Conservation (phyloP, 2,888 invertebrate species). For the Volucella inflata region DNA sequence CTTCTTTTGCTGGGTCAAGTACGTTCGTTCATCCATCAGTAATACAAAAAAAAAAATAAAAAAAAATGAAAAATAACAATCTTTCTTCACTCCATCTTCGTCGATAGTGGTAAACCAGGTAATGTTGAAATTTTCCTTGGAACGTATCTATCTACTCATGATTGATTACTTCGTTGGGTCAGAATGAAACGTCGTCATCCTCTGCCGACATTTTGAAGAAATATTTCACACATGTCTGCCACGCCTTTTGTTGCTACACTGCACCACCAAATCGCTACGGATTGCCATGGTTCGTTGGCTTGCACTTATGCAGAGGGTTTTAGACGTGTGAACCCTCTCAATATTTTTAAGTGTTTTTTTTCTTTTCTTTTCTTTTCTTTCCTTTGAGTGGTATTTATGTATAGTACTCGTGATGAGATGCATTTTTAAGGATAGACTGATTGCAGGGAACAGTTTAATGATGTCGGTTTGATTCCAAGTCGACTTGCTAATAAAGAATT, state of each 20-base stretch:
- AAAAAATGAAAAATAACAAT: constrained; percentile 20
- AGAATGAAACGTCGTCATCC: constrained; percentile 26
- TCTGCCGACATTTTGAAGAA: constrained; percentile 70
- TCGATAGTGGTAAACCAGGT: constrained; percentile 19
- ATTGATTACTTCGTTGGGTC: constrained; percentile 60
- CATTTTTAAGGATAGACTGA: no score
- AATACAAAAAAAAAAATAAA: neutral
- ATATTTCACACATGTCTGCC: constrained; percentile 66
- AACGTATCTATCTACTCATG: constrained; percentile 33
- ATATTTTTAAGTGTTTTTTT: no score
- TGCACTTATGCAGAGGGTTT: no score
- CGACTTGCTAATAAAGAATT: no score
- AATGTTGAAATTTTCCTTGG: constrained; percentile 4
- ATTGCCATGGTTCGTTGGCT: constrained; percentile 30
- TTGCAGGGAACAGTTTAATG: no score
- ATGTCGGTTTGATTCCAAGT: no score
- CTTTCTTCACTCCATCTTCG: constrained; percentile 23
- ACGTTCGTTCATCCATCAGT: no score
- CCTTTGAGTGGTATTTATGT: no score
- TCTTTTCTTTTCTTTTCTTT: no score
- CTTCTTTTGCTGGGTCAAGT: neutral
- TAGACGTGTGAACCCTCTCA: no score
- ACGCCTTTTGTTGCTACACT: constrained; percentile 59
- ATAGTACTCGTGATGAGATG: no score
- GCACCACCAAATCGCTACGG: neutral